Base-by-base conservation (phyloP, 1,140 invertebrate species). In the Drosophila persimilis region DNA sequence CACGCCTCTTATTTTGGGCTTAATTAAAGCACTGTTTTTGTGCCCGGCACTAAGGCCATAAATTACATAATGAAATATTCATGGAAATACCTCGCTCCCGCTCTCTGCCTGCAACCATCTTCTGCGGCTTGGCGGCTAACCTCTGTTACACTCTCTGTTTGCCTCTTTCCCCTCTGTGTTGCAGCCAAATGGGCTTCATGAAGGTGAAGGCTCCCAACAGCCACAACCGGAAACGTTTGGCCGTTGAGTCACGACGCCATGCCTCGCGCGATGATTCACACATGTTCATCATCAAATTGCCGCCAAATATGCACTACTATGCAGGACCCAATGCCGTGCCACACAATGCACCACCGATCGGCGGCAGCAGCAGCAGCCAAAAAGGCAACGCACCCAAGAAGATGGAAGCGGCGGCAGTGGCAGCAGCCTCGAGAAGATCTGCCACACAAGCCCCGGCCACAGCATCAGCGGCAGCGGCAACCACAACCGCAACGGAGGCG, bases 201-300 rank as follows among this genome's bases (percentile, higher is more conserved):
- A 93, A 93, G 59, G 90, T 94, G 43, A 91, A 92, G 59, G 92
- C 93, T 44, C 93, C 94, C 15, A 93, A 93, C 56, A 94, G 93
- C 31, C 94, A 95, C 79, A 94, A 94, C 77, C 92, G 95, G 67
- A 96, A 96, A 90, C 93, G 95, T 7, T 81, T 96, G 29, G 95
- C 95, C 0, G 95, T 95, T 51, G 94, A 95, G 91, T 95, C 95
- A 59, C 91, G 94, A 57, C 92, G 94, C 52, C 93, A 95, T 67
- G 93, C 93, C 44, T 91, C 92, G 48, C 93, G 93, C 3, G 94
- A 94, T 64, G 95, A 97, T 90, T 96, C 95, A 41, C 95, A 96
- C 90, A 95, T 97, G 93, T 96, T 94, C 92, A 94, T 96, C 70
- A 95, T 97, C 62, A 96, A 96, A 89, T 92, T 96, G 15, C 95